Conservation (phyloP, 2,113 vertebrate species). For the Malurus alboscapulatus region DNA sequence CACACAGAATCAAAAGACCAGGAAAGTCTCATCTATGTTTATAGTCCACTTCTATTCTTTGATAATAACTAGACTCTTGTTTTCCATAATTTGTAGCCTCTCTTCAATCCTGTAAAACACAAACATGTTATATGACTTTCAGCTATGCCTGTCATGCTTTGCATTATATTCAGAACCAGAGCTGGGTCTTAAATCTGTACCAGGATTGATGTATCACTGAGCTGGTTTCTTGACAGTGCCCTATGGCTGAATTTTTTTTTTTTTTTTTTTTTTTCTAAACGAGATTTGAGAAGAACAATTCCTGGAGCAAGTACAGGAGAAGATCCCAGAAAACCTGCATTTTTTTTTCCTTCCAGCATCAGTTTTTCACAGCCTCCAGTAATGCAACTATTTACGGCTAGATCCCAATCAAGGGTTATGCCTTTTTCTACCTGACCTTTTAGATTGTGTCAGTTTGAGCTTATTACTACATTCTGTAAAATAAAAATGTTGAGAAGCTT, state of each 20-base stretch:
- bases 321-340: not conserved
- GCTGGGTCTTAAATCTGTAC: not conserved
- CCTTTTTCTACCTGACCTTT: not conserved
- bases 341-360: not conserved
- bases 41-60: not conserved
- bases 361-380: not conserved
- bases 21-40: not conserved
- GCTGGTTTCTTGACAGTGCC: not conserved
- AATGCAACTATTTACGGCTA: not conserved
- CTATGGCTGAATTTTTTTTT: not conserved
- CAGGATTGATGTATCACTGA: not conserved
- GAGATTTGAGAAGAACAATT: not conserved
- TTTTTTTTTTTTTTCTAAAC: not conserved
- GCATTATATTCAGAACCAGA: not conserved
- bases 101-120: constrained; percentile 1
- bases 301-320: not conserved
- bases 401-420: not conserved
- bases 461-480: not conserved
- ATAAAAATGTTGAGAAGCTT: not conserved
- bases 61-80: not conserved
- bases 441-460: not conserved
- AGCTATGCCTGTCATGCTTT: not conserved
- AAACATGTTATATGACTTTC: not conserved
- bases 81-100: not conserved
- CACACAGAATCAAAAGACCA: not conserved